phyloP scores from a whole-genome alignment of 2,113 vertebrate species.

The Proteles cristata region DNA sequence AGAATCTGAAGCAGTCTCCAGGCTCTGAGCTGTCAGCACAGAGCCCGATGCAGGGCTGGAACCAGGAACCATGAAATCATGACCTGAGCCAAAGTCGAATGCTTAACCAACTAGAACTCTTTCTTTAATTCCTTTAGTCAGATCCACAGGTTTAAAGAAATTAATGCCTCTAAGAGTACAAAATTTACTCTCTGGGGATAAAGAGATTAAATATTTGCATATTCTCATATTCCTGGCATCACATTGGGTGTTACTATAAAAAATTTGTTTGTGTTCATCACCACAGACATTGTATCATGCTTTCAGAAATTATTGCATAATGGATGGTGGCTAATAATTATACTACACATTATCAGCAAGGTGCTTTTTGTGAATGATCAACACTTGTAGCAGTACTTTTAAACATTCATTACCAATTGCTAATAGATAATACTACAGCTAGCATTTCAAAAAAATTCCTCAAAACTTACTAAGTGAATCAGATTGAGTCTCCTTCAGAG shows the following conservation, averaged over 20 bases:
- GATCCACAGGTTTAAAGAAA: constrained; percentile 17
- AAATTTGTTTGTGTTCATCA: neutral
- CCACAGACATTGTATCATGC: neutral
- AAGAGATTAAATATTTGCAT: constrained; percentile 53
- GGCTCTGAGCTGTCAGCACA: no score
- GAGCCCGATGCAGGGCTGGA: no score
- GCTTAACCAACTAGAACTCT: neutral
- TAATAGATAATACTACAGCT: neutral
- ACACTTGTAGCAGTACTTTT: neutral
- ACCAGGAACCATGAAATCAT: no score
- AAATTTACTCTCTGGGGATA: constrained; percentile 35
- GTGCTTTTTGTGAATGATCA: neutral
- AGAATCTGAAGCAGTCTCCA: no score
- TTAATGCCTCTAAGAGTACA: neutral
- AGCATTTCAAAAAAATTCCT: neutral
- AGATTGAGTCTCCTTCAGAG: neutral
- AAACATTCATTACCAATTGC: neutral
- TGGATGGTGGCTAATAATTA: neutral
- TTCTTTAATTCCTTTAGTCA: neutral
- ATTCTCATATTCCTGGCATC: neutral
- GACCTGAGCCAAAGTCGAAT: no score
- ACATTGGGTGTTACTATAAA: neutral
- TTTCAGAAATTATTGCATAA: neutral
- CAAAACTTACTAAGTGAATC: constrained; percentile 3
- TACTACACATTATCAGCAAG: neutral